Evolutionary conservation across 2,888 invertebrate species (phyloP), one percentile per base, ranked within the genome.

Genomic region (Cephalotes varians): DNA sequence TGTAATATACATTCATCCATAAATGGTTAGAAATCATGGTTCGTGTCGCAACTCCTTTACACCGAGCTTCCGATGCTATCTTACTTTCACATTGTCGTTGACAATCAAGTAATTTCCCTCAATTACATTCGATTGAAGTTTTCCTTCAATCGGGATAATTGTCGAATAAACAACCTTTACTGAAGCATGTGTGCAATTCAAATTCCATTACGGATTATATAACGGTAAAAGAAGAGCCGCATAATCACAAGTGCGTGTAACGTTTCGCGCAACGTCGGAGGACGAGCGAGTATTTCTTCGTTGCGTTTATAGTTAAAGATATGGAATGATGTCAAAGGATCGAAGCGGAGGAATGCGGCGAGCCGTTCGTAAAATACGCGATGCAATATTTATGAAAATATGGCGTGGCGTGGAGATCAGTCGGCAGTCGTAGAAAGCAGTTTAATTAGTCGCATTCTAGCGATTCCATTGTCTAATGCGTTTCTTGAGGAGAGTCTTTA

Each of bases 201-300:
- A 71, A 60, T 67, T 60, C 56, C 79, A 79, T 71, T 34, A 40
- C 12, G 47, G 71, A 71, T 79, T 79, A 49, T n/a, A 25, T 71
- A 79, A 79, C 56, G 44, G 71, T 64, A 71, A 58, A 58, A 58
- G 54, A 67, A 34, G 69, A 56, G 71, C 12, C 37, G 34, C 34
- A 34, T 37, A 47, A 74, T 25, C 51, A 34, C 37, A 37, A 79
- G 18, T 31, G 77, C 58, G 51, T 51, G 65, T 28, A 40, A 10
- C 7, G 62, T 25, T 15, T 47, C 74, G 51, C 74, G 51, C 37
- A n/a, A 40, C 18, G 21, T 21, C 34, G 25, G 51, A 40, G 64
- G 12, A 25, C 62, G 49, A 62, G 49, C 15, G 47, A 7, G n/a
- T 47, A 7, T 40, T 40, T 37, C 28, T 51, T 51, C 51, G 44